Evolutionary conservation across 1,140 invertebrate genomes (phyloP).

Genomic region (Harpegnathos saltator): DNA sequence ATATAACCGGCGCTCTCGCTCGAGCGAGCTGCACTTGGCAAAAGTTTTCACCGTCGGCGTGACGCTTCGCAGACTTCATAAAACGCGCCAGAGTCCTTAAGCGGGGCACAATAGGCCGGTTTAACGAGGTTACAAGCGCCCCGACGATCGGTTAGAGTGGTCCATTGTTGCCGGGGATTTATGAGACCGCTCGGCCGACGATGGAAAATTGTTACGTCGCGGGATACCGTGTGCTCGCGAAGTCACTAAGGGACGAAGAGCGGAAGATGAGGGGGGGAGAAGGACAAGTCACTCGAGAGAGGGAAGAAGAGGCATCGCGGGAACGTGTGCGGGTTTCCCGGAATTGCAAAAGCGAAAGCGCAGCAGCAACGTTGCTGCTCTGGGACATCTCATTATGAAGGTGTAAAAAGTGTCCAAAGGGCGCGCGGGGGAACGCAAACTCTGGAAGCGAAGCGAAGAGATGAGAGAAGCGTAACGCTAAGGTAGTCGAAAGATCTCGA

Average conservation of each 20-base stretch:
- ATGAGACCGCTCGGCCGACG: constrained; percentile 3
- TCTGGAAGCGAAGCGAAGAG: not conserved
- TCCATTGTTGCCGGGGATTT: constrained; percentile 21
- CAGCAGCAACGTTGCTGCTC: not conserved
- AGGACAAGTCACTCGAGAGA: not conserved
- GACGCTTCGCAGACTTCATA: not conserved
- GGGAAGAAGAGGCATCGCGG: not conserved
- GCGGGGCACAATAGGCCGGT: constrained; percentile 24
- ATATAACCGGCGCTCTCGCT: not conserved
- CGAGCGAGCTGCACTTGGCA: constrained; percentile 21
- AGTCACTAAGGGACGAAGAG: not conserved
- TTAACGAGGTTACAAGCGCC: constrained; percentile 23
- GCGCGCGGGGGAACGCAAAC: not conserved
- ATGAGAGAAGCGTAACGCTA: not conserved
- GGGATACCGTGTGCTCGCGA: not conserved
- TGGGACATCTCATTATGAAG: not conserved
- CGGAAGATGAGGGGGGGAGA: not conserved
- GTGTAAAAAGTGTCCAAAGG: not conserved
- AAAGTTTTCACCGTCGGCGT: constrained; percentile 19
- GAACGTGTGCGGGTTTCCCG: not conserved
- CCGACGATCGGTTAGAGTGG: constrained; percentile 33
- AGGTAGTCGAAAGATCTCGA: not conserved
- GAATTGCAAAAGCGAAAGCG: not conserved
- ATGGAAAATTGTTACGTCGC: not conserved
- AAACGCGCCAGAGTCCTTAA: constrained; percentile 15